These are phyloP conservation scores for Lutraria lutraria DNA, from an alignment of 2,888 invertebrate species.

Conservation along the genomic window DNA sequence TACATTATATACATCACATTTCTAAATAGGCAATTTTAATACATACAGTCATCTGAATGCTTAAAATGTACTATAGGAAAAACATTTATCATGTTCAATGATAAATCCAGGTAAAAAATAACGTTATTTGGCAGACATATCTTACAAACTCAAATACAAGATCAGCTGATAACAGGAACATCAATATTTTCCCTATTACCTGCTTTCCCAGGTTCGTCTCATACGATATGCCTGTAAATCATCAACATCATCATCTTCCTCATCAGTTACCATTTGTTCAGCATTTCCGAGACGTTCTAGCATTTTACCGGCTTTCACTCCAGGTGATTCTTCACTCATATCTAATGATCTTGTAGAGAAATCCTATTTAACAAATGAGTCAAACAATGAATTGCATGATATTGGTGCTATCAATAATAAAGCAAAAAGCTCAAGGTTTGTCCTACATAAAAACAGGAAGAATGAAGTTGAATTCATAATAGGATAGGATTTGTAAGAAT, in stretches of 20 bases:
- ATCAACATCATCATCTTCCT: conserved; percentile 43
- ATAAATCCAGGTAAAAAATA: too few species aligned
- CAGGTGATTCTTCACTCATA: conserved; percentile 79
- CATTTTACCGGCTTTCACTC: conserved; percentile 43
- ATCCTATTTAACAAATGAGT: conserved; percentile 65
- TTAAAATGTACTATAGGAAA: too few species aligned
- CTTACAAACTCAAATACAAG: too few species aligned
- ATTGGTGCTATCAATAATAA: background rate
- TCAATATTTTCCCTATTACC: conserved; percentile 53
- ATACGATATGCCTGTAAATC: conserved; percentile 72
- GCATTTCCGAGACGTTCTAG: conserved; percentile 14
- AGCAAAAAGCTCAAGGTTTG: background rate
- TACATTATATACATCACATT: too few species aligned
- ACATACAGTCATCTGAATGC: too few species aligned
- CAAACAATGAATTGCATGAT: background rate
- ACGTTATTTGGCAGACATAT: too few species aligned
- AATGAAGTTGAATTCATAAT: background rate
- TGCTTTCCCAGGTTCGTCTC: conserved; percentile 79
- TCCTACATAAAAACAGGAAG: background rate
- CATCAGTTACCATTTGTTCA: conserved; percentile 60
- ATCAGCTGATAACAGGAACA: too few species aligned
- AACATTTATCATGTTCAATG: too few species aligned
- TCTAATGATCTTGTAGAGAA: conserved; percentile 80
- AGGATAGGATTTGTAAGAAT: background rate
- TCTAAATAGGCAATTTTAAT: too few species aligned